Evolutionary conservation across 2,113 vertebrate species (phyloP), one percentile per base, ranked within the genome.

Genomic region (Zosterops japonicus): DNA sequence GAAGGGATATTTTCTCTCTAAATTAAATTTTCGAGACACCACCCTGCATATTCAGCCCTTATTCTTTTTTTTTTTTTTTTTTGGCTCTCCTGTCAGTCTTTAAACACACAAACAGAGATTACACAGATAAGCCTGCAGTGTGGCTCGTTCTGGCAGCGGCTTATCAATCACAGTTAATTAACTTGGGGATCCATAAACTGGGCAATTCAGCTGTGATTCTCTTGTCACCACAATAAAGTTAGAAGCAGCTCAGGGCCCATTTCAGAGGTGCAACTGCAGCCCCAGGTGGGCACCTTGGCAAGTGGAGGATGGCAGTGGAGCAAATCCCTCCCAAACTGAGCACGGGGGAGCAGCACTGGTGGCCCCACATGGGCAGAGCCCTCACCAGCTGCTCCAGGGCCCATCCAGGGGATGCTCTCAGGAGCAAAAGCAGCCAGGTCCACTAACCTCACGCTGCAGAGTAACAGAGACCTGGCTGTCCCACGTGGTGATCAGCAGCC

Each of bases 11-110:
- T 89, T 88, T 89, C 42, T 63, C 33, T 8, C 53, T 92, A 90
- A 95, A 92, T 96, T 79, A 79, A 78, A 80, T 93, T 95, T 87
- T 76, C 59, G 60, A 70, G 75, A 93, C 78, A 96, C 47, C 57
- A 82, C 70, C 50, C 78, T 82, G 44, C 44, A 78, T 92, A 83
- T 92, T 86, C 76, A 94, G 35, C 36, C 63, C 78, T 90, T 92
- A 95, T 80, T 61, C 86, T 95, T 81, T 36, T 35, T 15, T 33
- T 68, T 39, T 39, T 44, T n/a, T 46, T 47, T 47, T 70, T 86
- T 72, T 77, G 3, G 9, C 55, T 81, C 31, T 83, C 53, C 74
- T 87, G 42, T 49, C 52, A 29, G 50, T 63, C 55, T 77, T 87
- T 31, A 77, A 94, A 49, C 55, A 84, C 71, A 82, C n/a, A 60